Conservation (phyloP, 37 sponge, comb jelly and placozoan species). For the Theonella swinhoei region DNA sequence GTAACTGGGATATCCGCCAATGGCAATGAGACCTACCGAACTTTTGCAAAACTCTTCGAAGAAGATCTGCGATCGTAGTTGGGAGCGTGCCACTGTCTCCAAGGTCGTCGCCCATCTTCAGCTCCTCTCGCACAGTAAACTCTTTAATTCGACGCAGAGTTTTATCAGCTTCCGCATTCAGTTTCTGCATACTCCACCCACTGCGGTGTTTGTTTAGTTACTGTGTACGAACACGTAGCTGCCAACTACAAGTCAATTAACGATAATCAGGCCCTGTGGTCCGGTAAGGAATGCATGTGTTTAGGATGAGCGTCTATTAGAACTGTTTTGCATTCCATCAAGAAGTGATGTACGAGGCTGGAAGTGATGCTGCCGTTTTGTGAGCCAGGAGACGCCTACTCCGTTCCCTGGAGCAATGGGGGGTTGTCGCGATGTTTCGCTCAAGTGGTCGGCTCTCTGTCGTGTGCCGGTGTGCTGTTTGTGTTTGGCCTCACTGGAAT, state of each 20-base stretch:
- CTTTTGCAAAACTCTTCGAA: slow-evolving; percentile 14
- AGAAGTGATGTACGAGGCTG: neutral
- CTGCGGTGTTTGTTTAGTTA: neutral
- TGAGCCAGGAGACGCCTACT: slow-evolving; percentile 64
- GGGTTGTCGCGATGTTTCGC: slow-evolving; percentile 83
- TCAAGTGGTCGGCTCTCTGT: slow-evolving; percentile 44
- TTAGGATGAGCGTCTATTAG: neutral
- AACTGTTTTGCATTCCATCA: neutral
- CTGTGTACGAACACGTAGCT: neutral
- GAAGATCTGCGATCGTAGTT: slow-evolving; percentile 6
- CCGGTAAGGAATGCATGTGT: neutral
- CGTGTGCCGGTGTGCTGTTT: slow-evolving; percentile 52
- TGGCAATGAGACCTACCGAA: neutral
- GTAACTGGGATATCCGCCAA: neutral
- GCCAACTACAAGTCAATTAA: neutral
- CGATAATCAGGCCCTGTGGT: neutral
- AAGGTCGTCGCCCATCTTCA: no score
- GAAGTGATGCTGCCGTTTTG: slow-evolving; percentile 57
- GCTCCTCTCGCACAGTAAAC: no score
- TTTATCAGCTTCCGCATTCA: no score
- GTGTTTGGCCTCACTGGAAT: slow-evolving; percentile 49
- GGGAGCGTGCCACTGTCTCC: no score
- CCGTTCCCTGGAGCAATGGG: slow-evolving; percentile 41
- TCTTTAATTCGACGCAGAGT: no score
- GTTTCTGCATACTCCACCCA: no score